phyloP scores from a whole-genome alignment of 2,113 vertebrate genomes.

The Megaceryle maxima region DNA sequence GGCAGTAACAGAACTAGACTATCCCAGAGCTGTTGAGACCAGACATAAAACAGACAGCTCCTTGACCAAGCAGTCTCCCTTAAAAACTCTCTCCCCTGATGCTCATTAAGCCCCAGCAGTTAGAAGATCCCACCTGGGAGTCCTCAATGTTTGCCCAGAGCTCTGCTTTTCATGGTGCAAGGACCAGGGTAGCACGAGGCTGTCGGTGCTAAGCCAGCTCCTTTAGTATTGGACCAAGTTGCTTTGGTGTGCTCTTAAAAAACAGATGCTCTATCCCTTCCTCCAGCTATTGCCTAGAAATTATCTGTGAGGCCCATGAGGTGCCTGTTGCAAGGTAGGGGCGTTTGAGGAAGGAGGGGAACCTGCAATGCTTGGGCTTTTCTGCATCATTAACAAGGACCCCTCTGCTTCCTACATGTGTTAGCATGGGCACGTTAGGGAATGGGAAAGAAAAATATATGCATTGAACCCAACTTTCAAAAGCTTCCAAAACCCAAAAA shows the following conservation, averaged over 20 bases:
- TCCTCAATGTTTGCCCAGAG: background rate
- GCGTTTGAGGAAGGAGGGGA: background rate
- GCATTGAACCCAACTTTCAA: background rate
- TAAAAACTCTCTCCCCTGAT: background rate
- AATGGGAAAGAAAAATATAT: background rate
- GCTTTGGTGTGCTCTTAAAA: background rate
- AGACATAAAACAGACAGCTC: background rate
- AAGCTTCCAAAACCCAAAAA: background rate
- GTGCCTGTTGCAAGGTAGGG: background rate
- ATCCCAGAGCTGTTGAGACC: background rate
- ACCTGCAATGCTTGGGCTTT: background rate
- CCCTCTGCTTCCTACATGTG: background rate
- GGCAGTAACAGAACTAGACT: background rate
- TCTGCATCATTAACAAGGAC: background rate
- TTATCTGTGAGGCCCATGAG: background rate
- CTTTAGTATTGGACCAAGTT: background rate
- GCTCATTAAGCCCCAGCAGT: background rate
- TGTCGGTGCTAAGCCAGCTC: background rate
- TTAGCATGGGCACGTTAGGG: background rate
- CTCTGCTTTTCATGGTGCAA: background rate
- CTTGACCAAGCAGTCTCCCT: background rate
- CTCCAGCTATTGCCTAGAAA: background rate
- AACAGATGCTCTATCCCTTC: background rate
- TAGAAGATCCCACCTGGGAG: background rate
- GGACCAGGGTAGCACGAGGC: no score